These are phyloP conservation scores for Porites australiensis DNA, from an alignment of 64 coral and sea anemone species.

Conservation along the genomic window DNA sequence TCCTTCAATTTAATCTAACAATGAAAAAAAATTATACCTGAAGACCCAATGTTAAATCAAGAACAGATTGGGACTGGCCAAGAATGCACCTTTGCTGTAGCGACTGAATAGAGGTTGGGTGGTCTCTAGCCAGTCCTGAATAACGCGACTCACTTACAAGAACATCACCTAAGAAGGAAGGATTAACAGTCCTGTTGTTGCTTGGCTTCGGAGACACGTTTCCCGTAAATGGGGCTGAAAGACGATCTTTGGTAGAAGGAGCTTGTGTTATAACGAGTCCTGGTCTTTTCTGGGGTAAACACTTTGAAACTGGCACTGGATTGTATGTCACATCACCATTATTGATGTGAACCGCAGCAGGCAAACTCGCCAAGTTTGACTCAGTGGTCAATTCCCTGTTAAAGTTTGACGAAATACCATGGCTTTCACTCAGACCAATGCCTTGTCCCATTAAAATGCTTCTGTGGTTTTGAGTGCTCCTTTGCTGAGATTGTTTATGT, in stretches of 20 bases:
- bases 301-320: background rate
- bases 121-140: background rate
- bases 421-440: background rate
- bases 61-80: background rate
- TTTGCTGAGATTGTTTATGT: background rate
- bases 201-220: background rate
- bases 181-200: background rate
- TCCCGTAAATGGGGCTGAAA: background rate
- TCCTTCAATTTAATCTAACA: too few relatives aligned
- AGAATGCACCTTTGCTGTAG: background rate
- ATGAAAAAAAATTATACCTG: background rate
- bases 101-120: background rate
- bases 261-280: slow-evolving; percentile 7
- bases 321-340: background rate
- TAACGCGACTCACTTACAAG: background rate
- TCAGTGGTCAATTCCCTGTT: background rate
- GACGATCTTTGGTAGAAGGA: background rate
- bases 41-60: background rate
- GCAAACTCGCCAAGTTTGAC: background rate
- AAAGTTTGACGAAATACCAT: background rate
- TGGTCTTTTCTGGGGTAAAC: slow-evolving; percentile 23
- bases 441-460: background rate
- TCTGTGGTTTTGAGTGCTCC: background rate
- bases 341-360: background rate
- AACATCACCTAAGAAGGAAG: too few relatives aligned